Base-by-base conservation (phyloP, 92 coral and sea anemone genomes). In the Actinostola sp. region DNA sequence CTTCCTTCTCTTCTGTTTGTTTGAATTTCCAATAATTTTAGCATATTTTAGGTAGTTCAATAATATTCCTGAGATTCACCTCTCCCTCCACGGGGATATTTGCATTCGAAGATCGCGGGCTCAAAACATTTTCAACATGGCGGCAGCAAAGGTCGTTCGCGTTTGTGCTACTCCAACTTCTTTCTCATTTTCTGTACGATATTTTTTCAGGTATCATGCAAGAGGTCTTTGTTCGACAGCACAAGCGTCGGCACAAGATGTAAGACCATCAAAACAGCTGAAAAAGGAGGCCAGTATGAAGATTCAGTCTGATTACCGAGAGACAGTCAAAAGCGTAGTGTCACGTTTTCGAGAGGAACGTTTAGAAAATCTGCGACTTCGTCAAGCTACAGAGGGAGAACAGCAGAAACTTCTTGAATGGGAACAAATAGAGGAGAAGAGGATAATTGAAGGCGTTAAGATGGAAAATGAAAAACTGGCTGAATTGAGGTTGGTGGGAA, bases 371-470 rank as follows among this genome's bases (percentile, higher is more conserved):
- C 81, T 88, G 16, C 67, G 82, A 26, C 72, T 61, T 32, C 75
- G 83, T 38, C 77, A 81, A 32, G 83, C 77, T 2, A 84, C 88
- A 15, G 85, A 86, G 66, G 82, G 85, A 32, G 90, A 86, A 66
- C 90, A 86, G 77, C 89, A 86, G 61, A 87, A 86, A 34, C 86
- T 82, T 32, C 82, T 84, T n/a, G 77, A 80, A 52, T 65, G 78
- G 45, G 96, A 90, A 75, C 71, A 65, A 24, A 66, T 82, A 43
- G 57, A 65, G 25, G 92, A 90, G 49, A 84, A 75, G 55, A 76
- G 88, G 61, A 71, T 90, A 46, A 76, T 90, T 33, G 85, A 87
- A 30, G 88, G 81, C 61, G 77, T 90, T 58, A 75, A 64, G 30
- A 72, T 80, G 67, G 89, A 83, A 59, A 90, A 90, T 74, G 80